phyloP scores from a whole-genome alignment of 2,797 vertebrate genomes.

The Hydrolagus colliei region DNA sequence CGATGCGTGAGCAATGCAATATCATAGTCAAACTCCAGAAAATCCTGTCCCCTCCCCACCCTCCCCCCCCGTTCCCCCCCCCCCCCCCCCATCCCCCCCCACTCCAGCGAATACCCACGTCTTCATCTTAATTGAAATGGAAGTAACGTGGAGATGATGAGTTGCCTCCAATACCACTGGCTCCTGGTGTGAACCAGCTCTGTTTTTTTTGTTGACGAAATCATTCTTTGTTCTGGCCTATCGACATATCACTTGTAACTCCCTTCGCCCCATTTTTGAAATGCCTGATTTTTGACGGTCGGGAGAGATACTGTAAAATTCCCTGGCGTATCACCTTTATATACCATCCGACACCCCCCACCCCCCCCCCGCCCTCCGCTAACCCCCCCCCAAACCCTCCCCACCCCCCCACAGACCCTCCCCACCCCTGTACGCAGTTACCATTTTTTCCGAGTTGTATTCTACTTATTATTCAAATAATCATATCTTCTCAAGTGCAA shows the following conservation, averaged over 20 bases:
- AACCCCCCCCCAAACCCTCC: no score
- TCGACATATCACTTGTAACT: conserved; percentile 17
- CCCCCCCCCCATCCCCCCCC: no score
- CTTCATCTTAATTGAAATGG: conserved; percentile 14
- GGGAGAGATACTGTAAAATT: not conserved
- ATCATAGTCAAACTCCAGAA: conserved; percentile 12
- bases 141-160: conserved; percentile 15
- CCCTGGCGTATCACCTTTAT: conserved; percentile 13
- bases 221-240: no score
- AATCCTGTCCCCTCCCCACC: no score
- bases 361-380: no score
- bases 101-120: conserved; percentile 2
- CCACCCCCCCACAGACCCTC: no score
- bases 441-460: conserved; percentile 23
- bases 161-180: not conserved
- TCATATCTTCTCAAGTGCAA: conserved; percentile 30
- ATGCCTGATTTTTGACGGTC: not conserved
- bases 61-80: no score
- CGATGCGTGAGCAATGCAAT: not conserved
- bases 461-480: conserved; percentile 12
- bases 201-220: conserved; percentile 7
- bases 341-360: no score
- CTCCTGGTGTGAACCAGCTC: no score
- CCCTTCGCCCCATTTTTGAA: conserved; percentile 17
- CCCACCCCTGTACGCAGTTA: conserved; percentile 1